phyloP scores from a whole-genome alignment of 2,888 invertebrate genomes.

The Norana najaformis region DNA sequence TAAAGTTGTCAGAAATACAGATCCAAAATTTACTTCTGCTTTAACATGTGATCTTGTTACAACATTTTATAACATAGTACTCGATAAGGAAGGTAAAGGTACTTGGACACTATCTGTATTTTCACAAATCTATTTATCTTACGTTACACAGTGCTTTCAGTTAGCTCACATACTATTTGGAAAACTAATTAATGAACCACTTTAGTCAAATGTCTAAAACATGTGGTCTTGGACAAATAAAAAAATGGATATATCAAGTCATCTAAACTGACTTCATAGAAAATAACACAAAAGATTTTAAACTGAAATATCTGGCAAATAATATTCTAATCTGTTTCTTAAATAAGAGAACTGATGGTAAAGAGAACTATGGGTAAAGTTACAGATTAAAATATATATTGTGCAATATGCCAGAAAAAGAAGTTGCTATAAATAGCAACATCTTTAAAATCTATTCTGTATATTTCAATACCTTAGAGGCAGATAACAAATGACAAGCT shows the following conservation, averaged over 20 bases:
- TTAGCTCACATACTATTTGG: neutral
- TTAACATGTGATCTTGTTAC: too few relatives aligned
- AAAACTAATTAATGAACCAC: neutral
- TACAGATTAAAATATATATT: neutral
- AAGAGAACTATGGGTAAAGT: neutral
- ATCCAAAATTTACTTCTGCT: too few relatives aligned
- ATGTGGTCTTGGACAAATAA: neutral
- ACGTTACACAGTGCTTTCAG: too few relatives aligned
- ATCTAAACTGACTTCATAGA: neutral
- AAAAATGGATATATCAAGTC: neutral
- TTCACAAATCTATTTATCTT: too few relatives aligned
- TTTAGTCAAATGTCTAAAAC: neutral
- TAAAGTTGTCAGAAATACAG: too few relatives aligned
- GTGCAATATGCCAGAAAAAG: neutral
- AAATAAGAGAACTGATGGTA: too few relatives aligned
- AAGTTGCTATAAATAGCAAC: too few relatives aligned
- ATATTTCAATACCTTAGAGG: too few relatives aligned
- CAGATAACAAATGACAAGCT: neutral
- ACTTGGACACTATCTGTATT: too few relatives aligned
- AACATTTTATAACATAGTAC: too few relatives aligned
- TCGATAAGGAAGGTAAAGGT: too few relatives aligned
- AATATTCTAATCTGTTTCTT: neutral
- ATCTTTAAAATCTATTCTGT: too few relatives aligned
- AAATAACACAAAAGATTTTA: neutral
- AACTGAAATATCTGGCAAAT: neutral